These are phyloP conservation scores for Aphodius sticticus DNA, from an alignment of 2,888 invertebrate genomes.

Conservation along the genomic window DNA sequence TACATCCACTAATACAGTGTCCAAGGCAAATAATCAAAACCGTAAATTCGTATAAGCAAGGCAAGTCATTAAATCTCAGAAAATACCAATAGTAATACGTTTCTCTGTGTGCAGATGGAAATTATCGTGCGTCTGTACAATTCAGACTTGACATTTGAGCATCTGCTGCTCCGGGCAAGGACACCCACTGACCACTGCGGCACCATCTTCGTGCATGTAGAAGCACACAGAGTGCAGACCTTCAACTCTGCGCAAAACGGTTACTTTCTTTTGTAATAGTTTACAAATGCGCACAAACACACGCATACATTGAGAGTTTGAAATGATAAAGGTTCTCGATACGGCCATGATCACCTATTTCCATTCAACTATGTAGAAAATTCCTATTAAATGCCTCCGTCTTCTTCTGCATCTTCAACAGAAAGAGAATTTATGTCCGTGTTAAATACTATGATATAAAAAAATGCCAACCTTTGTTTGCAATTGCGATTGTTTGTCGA, in stretches of 20 bases:
- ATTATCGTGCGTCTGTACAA: not conserved
- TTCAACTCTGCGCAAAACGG: not conserved
- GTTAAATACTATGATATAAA: not conserved
- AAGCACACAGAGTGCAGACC: not conserved
- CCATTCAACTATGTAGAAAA: not conserved
- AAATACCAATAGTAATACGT: not conserved
- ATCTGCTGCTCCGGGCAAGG: conserved; percentile 31
- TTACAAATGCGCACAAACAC: not conserved
- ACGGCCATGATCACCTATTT: not conserved
- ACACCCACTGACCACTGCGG: conserved; percentile 32
- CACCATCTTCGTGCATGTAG: conserved; percentile 17
- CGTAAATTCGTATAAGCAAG: not conserved
- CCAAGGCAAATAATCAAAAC: not conserved
- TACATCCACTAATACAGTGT: too few species aligned
- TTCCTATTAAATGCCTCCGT: not conserved
- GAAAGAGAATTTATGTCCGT: not conserved
- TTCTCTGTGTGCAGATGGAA: not conserved
- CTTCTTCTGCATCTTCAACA: not conserved
- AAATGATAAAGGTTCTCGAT: conserved; percentile 4
- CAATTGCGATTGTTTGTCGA: not conserved
- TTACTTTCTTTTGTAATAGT: not conserved
- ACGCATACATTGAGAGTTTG: not conserved
- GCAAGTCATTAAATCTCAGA: not conserved
- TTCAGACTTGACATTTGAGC: conserved; percentile 33
- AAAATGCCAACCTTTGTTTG: not conserved